A percentile compares a stretch with the other conserved stretches of the same genome.
Evolutionary conservation across 2,888 invertebrate genomes (phyloP).

Genomic region (Rhagonycha fulva): DNA sequence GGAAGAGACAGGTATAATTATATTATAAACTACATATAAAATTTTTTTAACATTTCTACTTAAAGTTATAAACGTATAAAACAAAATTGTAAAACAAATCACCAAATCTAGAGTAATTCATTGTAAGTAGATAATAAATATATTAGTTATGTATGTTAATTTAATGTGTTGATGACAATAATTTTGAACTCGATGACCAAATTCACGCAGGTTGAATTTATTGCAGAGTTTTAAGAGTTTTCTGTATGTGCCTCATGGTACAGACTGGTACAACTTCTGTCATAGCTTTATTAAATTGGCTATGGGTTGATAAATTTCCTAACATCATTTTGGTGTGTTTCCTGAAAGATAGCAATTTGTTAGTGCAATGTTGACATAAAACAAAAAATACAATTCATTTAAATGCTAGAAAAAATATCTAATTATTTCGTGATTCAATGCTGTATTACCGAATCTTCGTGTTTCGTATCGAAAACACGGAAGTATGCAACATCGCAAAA

Average conservation of each 20-base stretch:
- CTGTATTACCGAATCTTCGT: no score
- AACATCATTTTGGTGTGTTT: conserved; percentile 80
- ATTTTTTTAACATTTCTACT: conserved; percentile 13
- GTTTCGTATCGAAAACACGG: no score
- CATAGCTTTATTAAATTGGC: conserved; percentile 75
- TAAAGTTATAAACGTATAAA: conserved; percentile 21
- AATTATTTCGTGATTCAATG: neutral
- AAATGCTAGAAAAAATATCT: no score
- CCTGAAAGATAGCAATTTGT: conserved; percentile 48
- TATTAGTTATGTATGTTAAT: neutral
- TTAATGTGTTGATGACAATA: conserved; percentile 1
- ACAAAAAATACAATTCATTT: no score
- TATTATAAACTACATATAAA: conserved; percentile 26
- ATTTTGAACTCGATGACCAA: conserved; percentile 1
- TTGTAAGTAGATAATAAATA: conserved; percentile 7
- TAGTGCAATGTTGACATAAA: neutral
- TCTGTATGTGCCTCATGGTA: conserved; percentile 81
- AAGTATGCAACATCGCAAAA: no score
- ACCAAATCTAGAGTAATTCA: conserved; percentile 6
- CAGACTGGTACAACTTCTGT: conserved; percentile 79
- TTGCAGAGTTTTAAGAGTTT: conserved; percentile 69
- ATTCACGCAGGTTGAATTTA: conserved; percentile 19
- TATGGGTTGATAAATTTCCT: conserved; percentile 70
- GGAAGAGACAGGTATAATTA: conserved; percentile 23
- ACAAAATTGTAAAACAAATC: conserved; percentile 16